A percentile compares a stretch with the other conserved stretches of the same genome.
These are phyloP conservation scores for Synergus laeviventris DNA, from an alignment of 2,888 invertebrate species.

Conservation along the genomic window DNA sequence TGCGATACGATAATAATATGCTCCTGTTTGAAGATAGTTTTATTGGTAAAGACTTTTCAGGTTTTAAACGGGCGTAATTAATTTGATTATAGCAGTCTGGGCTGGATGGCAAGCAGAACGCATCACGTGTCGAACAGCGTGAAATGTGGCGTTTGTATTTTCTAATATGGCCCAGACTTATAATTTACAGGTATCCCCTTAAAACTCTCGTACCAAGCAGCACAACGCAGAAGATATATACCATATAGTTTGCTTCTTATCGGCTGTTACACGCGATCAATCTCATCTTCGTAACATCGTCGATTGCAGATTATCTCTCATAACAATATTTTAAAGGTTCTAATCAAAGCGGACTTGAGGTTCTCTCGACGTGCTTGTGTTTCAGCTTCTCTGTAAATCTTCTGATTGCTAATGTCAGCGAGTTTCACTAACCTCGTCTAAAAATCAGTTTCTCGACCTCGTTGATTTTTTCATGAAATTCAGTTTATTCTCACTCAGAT, in stretches of 20 bases:
- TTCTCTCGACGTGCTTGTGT: background rate
- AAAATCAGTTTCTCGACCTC: background rate
- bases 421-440: background rate
- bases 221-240: background rate
- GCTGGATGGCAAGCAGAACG: background rate
- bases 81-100: background rate
- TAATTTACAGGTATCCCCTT: background rate
- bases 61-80: background rate
- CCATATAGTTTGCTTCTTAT: background rate
- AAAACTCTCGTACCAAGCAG: background rate
- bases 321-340: background rate
- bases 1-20: background rate
- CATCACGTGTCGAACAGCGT: background rate
- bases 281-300: background rate
- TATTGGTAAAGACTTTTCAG: background rate
- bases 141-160: background rate
- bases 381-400: background rate
- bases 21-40: background rate
- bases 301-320: background rate
- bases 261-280: background rate
- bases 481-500: background rate
- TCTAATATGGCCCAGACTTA: background rate
- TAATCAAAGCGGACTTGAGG: background rate
- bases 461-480: background rate
- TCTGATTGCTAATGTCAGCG: background rate